These are phyloP conservation scores for Phrynosoma blainvillii DNA, from an alignment of 2,113 vertebrate species.

Conservation along the genomic window DNA sequence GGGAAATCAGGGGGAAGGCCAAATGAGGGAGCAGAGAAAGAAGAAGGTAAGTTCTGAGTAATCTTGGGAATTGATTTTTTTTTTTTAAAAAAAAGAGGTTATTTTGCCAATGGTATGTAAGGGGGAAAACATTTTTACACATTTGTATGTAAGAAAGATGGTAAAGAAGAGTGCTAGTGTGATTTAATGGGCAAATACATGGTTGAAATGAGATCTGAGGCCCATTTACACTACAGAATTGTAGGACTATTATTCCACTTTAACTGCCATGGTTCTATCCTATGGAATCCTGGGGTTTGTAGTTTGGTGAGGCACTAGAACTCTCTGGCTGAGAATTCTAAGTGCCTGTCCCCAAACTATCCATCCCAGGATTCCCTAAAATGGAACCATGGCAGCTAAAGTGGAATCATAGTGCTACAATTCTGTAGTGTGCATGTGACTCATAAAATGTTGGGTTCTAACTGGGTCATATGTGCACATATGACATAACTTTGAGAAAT, in stretches of 20 bases:
- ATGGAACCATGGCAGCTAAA: no score
- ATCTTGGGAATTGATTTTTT: neutral
- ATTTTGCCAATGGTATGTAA: neutral
- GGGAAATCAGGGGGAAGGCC: neutral
- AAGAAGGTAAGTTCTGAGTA: neutral
- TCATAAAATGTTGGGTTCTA: neutral
- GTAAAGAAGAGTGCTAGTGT: neutral
- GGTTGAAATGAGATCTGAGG: neutral
- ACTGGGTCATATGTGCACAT: neutral
- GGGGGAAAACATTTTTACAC: neutral
- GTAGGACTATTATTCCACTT: no score
- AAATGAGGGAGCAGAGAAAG: neutral
- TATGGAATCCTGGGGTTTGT: no score
- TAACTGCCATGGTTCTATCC: no score
- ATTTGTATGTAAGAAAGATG: neutral
- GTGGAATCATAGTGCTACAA: no score
- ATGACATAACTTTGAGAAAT: neutral
- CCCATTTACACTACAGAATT: no score
- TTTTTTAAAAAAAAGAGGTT: neutral
- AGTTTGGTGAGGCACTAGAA: no score
- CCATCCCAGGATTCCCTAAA: no score
- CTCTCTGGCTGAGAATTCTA: no score
- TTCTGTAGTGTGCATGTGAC: neutral
- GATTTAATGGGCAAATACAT: neutral
- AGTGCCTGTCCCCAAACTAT: no score